Conservation (phyloP, 2,797 vertebrate species). For the Molossus alvarezi region DNA sequence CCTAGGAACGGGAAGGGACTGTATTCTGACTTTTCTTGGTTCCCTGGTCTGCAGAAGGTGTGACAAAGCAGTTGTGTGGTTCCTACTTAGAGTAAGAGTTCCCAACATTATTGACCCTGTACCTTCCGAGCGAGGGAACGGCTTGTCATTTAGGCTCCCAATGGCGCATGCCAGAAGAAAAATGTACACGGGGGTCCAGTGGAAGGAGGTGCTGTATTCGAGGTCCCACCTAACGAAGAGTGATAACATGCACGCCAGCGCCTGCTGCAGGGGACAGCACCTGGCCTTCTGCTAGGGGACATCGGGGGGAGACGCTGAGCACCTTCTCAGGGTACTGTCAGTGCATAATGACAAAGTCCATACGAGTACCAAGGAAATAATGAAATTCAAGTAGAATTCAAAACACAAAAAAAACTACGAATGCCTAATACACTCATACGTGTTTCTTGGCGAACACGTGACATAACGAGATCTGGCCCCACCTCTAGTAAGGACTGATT, state of each 20-base stretch:
- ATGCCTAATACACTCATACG: background rate
- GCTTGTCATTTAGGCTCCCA: slow-evolving; percentile 49
- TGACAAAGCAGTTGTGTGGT: slow-evolving; percentile 47
- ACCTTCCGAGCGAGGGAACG: background rate
- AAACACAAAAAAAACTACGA: background rate
- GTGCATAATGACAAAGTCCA: background rate
- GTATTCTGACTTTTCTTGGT: slow-evolving; percentile 63
- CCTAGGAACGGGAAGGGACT: slow-evolving; percentile 76
- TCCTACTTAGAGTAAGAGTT: background rate
- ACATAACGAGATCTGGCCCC: background rate
- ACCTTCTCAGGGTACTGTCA: background rate
- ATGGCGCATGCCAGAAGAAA: slow-evolving; percentile 24
- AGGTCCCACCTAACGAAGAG: slow-evolving; percentile 65
- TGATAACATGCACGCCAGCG: slow-evolving; percentile 59
- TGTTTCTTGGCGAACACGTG: background rate
- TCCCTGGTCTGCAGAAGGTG: slow-evolving; percentile 71
- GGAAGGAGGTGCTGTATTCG: slow-evolving; percentile 51
- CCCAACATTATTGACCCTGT: background rate
- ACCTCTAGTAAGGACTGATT: background rate
- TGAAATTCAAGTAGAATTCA: background rate
- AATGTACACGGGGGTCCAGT: background rate
- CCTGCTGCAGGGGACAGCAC: slow-evolving; percentile 29
- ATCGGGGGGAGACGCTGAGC: background rate
- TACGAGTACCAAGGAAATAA: background rate
- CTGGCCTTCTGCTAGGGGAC: background rate